phyloP scores from a whole-genome alignment of 2,888 invertebrate genomes.

The Euphydryas editha region DNA sequence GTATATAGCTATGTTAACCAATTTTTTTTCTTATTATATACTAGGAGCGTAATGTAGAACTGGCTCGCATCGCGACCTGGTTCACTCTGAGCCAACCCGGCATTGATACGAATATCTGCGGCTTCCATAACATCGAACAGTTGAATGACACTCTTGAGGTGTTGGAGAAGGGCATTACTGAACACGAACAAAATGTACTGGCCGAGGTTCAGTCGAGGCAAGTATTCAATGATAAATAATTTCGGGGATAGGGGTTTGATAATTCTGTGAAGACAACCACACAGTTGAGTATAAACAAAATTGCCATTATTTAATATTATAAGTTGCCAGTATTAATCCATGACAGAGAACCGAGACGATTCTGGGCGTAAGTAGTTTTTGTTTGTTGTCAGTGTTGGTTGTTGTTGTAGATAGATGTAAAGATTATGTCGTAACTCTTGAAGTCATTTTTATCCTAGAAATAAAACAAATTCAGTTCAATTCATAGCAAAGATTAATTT shows the following conservation, averaged over 20 bases:
- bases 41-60: conserved; percentile 84
- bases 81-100: conserved; percentile 84
- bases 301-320: no score
- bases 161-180: conserved; percentile 85
- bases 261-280: neutral
- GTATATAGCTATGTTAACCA: no score
- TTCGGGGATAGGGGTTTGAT: neutral
- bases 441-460: neutral
- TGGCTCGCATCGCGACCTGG: conserved; percentile 89
- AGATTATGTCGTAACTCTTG: neutral
- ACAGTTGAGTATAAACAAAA: no score
- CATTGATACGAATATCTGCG: conserved; percentile 88
- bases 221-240: neutral
- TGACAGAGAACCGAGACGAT: no score
- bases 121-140: conserved; percentile 87
- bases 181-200: conserved; percentile 85
- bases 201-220: conserved; percentile 85
- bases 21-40: neutral
- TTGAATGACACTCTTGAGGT: conserved; percentile 86
- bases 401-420: neutral
- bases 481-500: neutral
- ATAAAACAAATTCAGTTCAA: neutral
- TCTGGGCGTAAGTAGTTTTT: no score
- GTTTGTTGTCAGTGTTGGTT: no score
- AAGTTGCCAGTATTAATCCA: no score